Evolutionary conservation across 2,113 vertebrate species (phyloP), one percentile per base, ranked within the genome.

Genomic region (Nannobrachium achirus): DNA sequence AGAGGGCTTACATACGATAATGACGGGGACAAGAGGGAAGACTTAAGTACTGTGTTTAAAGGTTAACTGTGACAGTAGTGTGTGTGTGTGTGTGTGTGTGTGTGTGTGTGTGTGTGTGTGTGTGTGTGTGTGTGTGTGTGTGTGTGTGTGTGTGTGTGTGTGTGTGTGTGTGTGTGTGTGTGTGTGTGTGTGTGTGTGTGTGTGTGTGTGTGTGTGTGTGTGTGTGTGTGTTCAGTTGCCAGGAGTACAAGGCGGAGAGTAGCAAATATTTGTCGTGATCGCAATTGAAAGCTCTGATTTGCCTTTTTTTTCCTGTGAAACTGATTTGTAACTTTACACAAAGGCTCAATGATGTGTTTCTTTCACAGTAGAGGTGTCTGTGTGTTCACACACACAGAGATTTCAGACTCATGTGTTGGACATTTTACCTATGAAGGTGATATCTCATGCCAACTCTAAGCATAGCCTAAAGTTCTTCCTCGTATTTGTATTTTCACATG

Each of bases 1-100:
- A 84, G 83, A 88, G 63, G 75, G 65, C 79, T 89, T 85, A 85
- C 85, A 72, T 71, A 51, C 70, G 62, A 10, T 85, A 80, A 83
- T 83, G 82, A 80, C 62, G 61, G 48, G 72, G 73, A 79, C 61
- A 79, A 41, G 41, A 56, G 76, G 72, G 81, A 76, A 13, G 58
- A 71, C 75, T 81, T 85, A 74, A 80, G 78, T 67, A 49, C 62
- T 41, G 63, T 69, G 75, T 81, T 65, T 83, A 76, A 88, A 83
- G 78, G 79, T 79, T 81, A 84, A 77, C 58, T 71, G 67, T 79
- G 77, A 76, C 78, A 76, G 63, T 59, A 48, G 57, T 65, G 55
- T 56, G 71, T 45, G 56, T 50, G 48, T 15, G 48, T 10, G n/a
- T 8, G n/a, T 14, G 48, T 16, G 48, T 14, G 25, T 33, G 25